phyloP scores from a whole-genome alignment of 2,113 vertebrate species.

The Paradoxurus hermaphroditus region DNA sequence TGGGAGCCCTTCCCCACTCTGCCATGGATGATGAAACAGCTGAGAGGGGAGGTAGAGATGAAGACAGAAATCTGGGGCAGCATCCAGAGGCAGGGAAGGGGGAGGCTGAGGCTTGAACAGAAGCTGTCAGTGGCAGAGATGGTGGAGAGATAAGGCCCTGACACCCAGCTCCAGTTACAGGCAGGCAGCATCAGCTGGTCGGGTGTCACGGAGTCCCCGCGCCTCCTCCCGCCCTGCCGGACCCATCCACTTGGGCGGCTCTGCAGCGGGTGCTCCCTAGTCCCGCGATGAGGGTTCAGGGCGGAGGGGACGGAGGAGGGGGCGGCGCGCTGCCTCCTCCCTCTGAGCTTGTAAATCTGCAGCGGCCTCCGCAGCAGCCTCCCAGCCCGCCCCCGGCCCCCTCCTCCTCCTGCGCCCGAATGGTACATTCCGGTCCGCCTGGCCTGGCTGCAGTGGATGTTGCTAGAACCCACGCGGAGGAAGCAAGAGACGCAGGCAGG shows the following conservation, averaged over 20 bases:
- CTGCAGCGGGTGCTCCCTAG: neutral
- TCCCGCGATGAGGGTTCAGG: neutral
- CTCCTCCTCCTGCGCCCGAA: neutral
- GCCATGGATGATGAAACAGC: neutral
- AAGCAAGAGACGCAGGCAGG: constrained; percentile 72
- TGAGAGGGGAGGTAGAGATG: neutral
- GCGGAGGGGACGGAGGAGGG: neutral
- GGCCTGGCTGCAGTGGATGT: constrained; percentile 73
- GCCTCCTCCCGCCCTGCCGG: neutral
- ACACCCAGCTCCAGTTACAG: constrained; percentile 32
- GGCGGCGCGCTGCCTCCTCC: neutral
- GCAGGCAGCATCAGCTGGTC: constrained; percentile 40
- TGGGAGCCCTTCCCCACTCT: neutral
- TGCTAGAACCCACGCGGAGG: constrained; percentile 80
- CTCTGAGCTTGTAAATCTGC: neutral
- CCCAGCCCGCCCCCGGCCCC: neutral
- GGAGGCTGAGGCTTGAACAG: neutral
- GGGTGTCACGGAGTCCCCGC: constrained; percentile 33
- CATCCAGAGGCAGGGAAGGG: neutral
- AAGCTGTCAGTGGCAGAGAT: neutral
- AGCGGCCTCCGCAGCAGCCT: constrained; percentile 18
- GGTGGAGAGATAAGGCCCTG: neutral
- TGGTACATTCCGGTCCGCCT: constrained; percentile 79
- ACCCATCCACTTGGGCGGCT: constrained; percentile 24
- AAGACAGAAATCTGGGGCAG: neutral